Conservation (phyloP, 2,888 invertebrate genomes). For the Silvanus unidentatus region DNA sequence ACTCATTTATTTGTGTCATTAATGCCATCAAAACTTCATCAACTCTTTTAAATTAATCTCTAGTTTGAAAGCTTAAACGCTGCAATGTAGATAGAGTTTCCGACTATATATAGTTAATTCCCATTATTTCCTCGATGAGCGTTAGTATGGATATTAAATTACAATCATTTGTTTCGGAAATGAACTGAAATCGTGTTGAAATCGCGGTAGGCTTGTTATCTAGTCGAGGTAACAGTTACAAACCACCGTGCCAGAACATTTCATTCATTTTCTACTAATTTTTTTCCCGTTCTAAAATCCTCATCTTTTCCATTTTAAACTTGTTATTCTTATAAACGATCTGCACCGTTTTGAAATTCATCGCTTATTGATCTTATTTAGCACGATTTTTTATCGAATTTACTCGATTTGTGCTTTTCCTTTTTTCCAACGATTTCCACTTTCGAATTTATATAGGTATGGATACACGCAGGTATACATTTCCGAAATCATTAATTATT, state of each 20-base stretch:
- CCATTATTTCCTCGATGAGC: slow-evolving; percentile 41
- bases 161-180: slow-evolving; percentile 49
- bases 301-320: slow-evolving; percentile 6
- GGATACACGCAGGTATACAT: no score
- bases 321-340: slow-evolving; percentile 20
- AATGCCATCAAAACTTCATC: no score
- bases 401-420: no score
- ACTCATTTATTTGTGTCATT: no score
- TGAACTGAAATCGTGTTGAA: slow-evolving; percentile 45
- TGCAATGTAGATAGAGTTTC: slow-evolving; percentile 4
- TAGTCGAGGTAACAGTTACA: slow-evolving; percentile 30
- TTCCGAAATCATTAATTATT: no score
- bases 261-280: slow-evolving; percentile 22
- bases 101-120: slow-evolving; percentile 32
- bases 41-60: background rate
- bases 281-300: slow-evolving; percentile 10
- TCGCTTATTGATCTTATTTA: slow-evolving; percentile 17
- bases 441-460: no score
- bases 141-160: slow-evolving; percentile 43
- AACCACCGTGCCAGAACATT: slow-evolving; percentile 25
- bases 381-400: slow-evolving; percentile 8
- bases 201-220: slow-evolving; percentile 45
- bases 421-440: no score
- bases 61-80: background rate
- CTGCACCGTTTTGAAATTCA: slow-evolving; percentile 18